phyloP scores from a whole-genome alignment of 2,888 invertebrate species.

The Gastracanthus pulcherrimus region DNA sequence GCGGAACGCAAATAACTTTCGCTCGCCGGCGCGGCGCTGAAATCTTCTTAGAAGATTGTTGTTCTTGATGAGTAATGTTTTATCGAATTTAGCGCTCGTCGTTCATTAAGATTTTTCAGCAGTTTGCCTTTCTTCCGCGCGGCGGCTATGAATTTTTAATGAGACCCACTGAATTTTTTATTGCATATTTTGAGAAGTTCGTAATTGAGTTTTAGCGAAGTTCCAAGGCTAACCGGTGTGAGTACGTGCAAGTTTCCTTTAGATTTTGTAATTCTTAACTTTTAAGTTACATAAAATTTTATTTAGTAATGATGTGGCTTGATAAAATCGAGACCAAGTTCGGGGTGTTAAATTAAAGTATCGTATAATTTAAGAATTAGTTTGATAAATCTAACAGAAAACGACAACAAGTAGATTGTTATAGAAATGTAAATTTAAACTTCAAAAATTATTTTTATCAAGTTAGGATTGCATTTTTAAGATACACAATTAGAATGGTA shows the following conservation, averaged over 20 bases:
- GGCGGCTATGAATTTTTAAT: slow-evolving; percentile 52
- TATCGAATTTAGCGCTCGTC: not conserved
- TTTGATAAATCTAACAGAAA: no score
- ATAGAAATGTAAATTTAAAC: no score
- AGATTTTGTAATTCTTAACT: slow-evolving; percentile 45
- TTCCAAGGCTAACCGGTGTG: slow-evolving; percentile 9
- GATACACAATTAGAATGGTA: no score
- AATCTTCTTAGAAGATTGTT: not conserved
- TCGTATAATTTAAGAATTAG: slow-evolving; percentile 4
- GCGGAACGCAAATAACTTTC: not conserved
- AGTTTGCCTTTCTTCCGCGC: not conserved
- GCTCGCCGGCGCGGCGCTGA: no score
- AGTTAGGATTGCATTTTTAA: no score
- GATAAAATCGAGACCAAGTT: slow-evolving; percentile 6
- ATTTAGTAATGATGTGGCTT: slow-evolving; percentile 13
- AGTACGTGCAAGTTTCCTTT: slow-evolving; percentile 33
- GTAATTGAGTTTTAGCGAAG: slow-evolving; percentile 49
- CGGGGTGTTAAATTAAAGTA: not conserved
- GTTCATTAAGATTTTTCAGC: slow-evolving; percentile 10
- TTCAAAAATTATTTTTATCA: no score
- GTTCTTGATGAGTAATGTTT: slow-evolving; percentile 27
- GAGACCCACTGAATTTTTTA: slow-evolving; percentile 42
- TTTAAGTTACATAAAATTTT: slow-evolving; percentile 43
- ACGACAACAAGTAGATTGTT: no score
- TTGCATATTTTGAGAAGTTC: slow-evolving; percentile 53